Evolutionary conservation across 2,113 vertebrate species (phyloP), one percentile per base, ranked within the genome.

Genomic region (Ochotona princeps): DNA sequence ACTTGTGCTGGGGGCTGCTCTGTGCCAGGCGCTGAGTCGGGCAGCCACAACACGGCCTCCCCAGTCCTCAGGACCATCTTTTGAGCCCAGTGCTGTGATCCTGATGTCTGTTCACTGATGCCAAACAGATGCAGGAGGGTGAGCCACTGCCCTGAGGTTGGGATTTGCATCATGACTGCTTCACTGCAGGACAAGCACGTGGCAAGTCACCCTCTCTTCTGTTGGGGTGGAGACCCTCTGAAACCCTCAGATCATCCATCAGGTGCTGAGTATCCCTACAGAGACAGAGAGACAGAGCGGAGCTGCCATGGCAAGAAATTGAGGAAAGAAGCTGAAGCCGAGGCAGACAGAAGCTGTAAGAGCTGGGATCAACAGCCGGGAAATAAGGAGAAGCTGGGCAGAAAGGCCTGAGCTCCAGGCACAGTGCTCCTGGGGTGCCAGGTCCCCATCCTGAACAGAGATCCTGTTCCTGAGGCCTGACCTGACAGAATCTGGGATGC

Each of bases 391-490:
- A 15, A 67, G 30, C 69, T 60, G 66, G 18, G n/a, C 28, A 25
- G 35, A 38, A 63, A 67, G 23, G n/a, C 7, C 12, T 4, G 5
- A 26, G 9, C 74, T n/a, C 8, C 20, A 14, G 30, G 11, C 26
- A 2, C 1, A 0, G 4, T 8, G 26, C 51, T 38, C 51, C 7
- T 32, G n/a, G 30, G 63, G 18, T 49, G 9, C 61, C 28, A 30
- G 49, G 10, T 1, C 8, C 21, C 75, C 35, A 0, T 44, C 23
- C 26, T 21, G 25, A 44, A 2, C 0, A 10, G 30, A 54, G 51
- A n/a, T 60, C 57, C 18, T 2, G 0, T 17, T 51, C 44, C 0
- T 0, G 1, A 54, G 63, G 2, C 28, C 28, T 23, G 17, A 44
- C 32, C 18, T 20, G 13, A 11, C 54, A 49, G 54, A 1, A 28